These are phyloP conservation scores for Danio aesculapii DNA, from an alignment of 2,797 vertebrate species.

Conservation along the genomic window DNA sequence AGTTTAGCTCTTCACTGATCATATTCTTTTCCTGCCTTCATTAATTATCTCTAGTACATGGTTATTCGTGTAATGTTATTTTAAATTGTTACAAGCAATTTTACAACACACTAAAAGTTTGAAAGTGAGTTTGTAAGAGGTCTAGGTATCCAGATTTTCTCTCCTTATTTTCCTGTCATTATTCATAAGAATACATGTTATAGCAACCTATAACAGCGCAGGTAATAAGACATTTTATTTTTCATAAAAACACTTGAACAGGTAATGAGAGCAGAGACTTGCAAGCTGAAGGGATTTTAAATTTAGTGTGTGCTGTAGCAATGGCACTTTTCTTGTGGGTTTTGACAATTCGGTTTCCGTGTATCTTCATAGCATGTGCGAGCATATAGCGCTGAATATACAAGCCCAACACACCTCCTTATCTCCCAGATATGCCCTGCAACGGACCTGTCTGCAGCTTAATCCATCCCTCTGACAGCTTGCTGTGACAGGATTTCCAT, in stretches of 20 bases:
- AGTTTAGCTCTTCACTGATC: no score
- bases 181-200: conserved; percentile 18
- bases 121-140: background rate
- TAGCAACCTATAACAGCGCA: conserved; percentile 27
- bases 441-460: conserved; percentile 37
- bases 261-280: background rate
- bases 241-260: conserved; percentile 27
- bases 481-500: conserved; percentile 51
- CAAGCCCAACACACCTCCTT: conserved; percentile 46
- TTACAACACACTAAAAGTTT: background rate
- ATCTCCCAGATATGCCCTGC: conserved; percentile 40
- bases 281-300: conserved; percentile 8
- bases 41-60: no score
- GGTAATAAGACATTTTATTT: conserved; percentile 29
- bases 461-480: conserved; percentile 48
- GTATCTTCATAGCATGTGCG: conserved; percentile 27
- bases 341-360: conserved; percentile 40
- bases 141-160: background rate
- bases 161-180: conserved; percentile 16
- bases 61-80: no score
- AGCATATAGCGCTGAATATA: conserved; percentile 34
- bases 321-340: conserved; percentile 31
- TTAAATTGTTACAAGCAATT: background rate
- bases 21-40: no score
- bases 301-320: conserved; percentile 8